Conservation (phyloP, 2,113 vertebrate genomes). For the Gymnobelideus leadbeateri region DNA sequence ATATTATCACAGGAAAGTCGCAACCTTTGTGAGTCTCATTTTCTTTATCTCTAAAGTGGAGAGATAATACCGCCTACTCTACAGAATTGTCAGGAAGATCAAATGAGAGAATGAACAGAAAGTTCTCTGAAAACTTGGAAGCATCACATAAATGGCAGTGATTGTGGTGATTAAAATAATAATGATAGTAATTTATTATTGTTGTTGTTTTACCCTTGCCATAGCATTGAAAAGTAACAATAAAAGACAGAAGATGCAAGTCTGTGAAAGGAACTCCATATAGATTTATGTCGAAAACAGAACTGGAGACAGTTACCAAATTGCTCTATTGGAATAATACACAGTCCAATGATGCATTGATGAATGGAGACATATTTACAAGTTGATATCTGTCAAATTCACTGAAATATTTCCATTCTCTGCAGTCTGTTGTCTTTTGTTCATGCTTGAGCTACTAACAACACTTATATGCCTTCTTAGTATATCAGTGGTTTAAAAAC, state of each 20-base stretch:
- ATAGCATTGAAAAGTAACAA: not conserved
- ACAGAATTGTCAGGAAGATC: not conserved
- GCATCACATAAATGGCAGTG: not conserved
- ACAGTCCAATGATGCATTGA: not conserved
- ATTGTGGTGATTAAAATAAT: not conserved
- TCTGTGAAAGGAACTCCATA: not conserved
- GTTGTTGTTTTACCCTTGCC: not conserved
- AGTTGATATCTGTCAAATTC: not conserved
- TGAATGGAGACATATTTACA: not conserved
- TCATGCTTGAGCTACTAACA: not conserved
- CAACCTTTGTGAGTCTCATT: not conserved
- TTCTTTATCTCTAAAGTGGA: not conserved
- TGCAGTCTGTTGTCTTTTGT: not conserved
- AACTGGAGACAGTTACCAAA: no score
- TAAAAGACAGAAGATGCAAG: not conserved
- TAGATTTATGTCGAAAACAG: not conserved
- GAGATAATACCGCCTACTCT: not conserved
- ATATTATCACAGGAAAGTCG: no score
- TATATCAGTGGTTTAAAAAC: not conserved
- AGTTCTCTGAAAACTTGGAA: not conserved
- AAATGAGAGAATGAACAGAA: not conserved
- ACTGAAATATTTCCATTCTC: not conserved
- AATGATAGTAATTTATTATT: not conserved
- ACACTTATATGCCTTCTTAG: not conserved
- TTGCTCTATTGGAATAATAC: not conserved